Base-by-base conservation (phyloP, 64 coral and sea anemone genomes). In the Catalaphyllia jardinei region DNA sequence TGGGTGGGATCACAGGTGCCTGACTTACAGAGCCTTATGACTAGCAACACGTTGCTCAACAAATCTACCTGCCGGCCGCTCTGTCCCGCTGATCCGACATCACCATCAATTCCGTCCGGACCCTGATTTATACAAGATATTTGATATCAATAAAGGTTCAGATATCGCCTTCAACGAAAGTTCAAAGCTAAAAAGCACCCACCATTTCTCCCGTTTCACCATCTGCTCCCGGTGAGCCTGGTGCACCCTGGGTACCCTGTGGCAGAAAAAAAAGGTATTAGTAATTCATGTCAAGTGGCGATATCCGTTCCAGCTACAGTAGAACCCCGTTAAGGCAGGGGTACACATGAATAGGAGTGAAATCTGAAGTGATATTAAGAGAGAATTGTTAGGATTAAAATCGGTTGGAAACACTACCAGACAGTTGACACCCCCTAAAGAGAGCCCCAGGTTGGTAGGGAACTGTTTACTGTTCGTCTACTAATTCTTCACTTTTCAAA, bases 151-250 rank as follows among this genome's bases (percentile, higher is more conserved):
- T 0, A n/a, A 77, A 77, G 10, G 6, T 46, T 50, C 19, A 50
- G 0, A 0, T 22, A 51, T 49, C 15, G 1, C 15, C 15, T 77
- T 24, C 16, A 77, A 11, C 3, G 7, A 77, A 50, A 77, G 49
- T 1, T 50, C 20, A 50, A 39, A 51, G 10, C 20, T 77, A 8
- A 30, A 8, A 17, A n/a, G 38, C 1, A 52, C 75, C 24, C 71
- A 85, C 81, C 81, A 28, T 28, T 25, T 85, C 81, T 18, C 81
- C 81, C 16, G 49, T 24, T 46, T 85, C 81, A 19, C 81, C 81
- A 31, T 67, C 39, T 39, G 81, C 16, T 71, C 81, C 81, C 4
- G 62, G 19, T 10, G 38, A 10, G 42, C 81, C 81, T 16, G 38
- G 17, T 4, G 19, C 17, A 28, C 81, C 81, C 14, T 85, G 13